phyloP scores from a whole-genome alignment of 1,140 invertebrate genomes.

The Leptinotarsa lineolata region DNA sequence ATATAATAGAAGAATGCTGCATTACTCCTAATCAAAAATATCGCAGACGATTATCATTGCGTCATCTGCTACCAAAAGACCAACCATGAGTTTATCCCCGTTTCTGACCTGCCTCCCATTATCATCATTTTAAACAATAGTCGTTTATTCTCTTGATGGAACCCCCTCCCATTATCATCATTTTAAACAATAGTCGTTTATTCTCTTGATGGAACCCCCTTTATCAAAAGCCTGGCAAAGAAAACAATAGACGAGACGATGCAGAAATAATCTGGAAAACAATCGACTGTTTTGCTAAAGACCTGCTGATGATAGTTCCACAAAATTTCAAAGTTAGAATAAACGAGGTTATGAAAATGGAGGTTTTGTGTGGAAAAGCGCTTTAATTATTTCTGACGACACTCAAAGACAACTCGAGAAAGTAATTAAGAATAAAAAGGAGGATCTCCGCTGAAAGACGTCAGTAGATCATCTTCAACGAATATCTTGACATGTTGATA shows the following conservation, averaged over 20 bases:
- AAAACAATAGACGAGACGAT: constrained; percentile 4
- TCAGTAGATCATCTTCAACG: too few relatives aligned
- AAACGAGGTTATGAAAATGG: too few relatives aligned
- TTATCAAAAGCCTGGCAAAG: constrained; percentile 2
- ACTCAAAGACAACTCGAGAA: too few relatives aligned
- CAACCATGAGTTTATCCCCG: background rate
- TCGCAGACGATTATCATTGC: too few relatives aligned
- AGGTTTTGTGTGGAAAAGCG: too few relatives aligned
- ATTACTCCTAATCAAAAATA: too few relatives aligned
- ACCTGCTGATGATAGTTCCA: constrained; percentile 4
- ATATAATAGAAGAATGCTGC: too few relatives aligned
- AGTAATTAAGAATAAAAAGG: too few relatives aligned
- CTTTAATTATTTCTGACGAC: too few relatives aligned
- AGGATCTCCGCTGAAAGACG: too few relatives aligned
- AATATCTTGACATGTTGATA: too few relatives aligned
- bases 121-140: background rate
- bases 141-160: background rate
- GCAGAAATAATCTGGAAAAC: constrained; percentile 4
- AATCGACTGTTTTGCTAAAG: constrained; percentile 1
- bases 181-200: background rate
- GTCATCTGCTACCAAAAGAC: too few relatives aligned
- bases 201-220: background rate
- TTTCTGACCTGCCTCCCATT: background rate
- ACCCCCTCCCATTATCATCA: background rate
- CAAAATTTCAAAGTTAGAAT: background rate